Conservation (phyloP, 2,797 vertebrate genomes). For the Danio jaintianensis region DNA sequence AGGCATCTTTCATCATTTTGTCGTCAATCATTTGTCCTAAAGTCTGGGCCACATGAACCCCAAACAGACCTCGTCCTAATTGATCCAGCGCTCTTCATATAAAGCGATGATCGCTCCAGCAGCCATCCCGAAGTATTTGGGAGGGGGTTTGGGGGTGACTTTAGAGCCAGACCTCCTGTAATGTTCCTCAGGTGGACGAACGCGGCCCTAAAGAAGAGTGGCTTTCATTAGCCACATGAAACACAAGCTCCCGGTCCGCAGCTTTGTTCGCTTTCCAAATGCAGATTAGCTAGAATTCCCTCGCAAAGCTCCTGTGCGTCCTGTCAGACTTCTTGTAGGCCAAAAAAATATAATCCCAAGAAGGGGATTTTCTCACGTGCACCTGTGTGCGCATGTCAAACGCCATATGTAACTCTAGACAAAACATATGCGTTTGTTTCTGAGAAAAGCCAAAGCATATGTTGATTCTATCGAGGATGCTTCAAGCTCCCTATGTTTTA, state of each 20-base stretch:
- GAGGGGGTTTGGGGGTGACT: conserved; percentile 12
- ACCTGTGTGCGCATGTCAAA: conserved; percentile 58
- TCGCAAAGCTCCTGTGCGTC: conserved; percentile 56
- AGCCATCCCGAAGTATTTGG: conserved; percentile 32
- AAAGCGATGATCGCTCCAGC: conserved; percentile 66
- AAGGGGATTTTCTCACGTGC: conserved; percentile 48
- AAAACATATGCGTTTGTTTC: conserved; percentile 52
- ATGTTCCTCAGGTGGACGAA: conserved; percentile 60
- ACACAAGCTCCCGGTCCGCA: conserved; percentile 50
- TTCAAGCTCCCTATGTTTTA: conserved; percentile 43
- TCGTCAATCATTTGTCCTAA: conserved; percentile 68
- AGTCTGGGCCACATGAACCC: conserved; percentile 40
- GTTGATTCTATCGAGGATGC: conserved; percentile 46
- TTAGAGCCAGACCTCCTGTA: conserved; percentile 51
- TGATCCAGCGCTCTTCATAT: conserved; percentile 68
- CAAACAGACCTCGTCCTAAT: conserved; percentile 59
- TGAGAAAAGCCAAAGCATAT: conserved; percentile 47
- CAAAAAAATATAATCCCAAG: conserved; percentile 55
- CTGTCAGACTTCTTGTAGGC: conserved; percentile 54
- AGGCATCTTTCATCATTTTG: conserved; percentile 70
- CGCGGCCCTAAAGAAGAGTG: conserved; percentile 49
- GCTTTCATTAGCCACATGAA: conserved; percentile 61
- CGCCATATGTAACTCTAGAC: conserved; percentile 56
- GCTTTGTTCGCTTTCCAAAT: conserved; percentile 64
- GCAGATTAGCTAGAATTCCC: conserved; percentile 60